These are phyloP conservation scores for Heliangelus exortis DNA, from an alignment of 2,797 vertebrate genomes.

Conservation along the genomic window DNA sequence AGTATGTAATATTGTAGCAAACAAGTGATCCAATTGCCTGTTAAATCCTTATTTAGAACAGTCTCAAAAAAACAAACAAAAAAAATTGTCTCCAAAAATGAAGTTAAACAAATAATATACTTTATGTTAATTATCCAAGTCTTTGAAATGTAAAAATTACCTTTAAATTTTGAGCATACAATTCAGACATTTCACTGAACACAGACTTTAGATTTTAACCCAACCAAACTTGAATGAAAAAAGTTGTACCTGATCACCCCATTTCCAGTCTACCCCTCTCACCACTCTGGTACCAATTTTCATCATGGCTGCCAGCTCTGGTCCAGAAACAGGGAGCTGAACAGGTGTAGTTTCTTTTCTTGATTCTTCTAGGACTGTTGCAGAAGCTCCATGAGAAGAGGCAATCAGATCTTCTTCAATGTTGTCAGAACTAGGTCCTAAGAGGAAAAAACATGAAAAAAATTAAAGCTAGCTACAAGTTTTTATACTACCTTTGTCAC, in stretches of 20 bases:
- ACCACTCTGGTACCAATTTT: slow-evolving; percentile 98
- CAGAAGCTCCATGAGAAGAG: slow-evolving; percentile 88
- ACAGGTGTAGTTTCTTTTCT: slow-evolving; percentile 89
- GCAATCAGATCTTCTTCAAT: slow-evolving; percentile 88
- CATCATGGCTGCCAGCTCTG: slow-evolving; percentile 97
- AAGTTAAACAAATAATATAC: neutral
- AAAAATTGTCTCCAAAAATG: neutral
- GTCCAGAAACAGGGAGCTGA: slow-evolving; percentile 93
- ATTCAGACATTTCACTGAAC: neutral
- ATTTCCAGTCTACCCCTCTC: slow-evolving; percentile 98
- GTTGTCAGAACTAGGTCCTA: slow-evolving; percentile 93
- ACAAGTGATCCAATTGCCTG: neutral
- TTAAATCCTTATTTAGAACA: neutral
- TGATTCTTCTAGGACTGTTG: slow-evolving; percentile 95
- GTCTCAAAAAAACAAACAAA: neutral
- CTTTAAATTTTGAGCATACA: neutral
- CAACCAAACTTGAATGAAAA: neutral
- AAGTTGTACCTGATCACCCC: slow-evolving; percentile 94
- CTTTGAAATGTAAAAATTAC: neutral
- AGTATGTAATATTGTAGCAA: neutral
- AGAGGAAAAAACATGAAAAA: neutral
- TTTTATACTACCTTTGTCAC: neutral
- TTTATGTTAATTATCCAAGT: neutral
- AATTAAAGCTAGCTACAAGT: neutral
- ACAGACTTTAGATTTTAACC: neutral